phyloP scores from a whole-genome alignment of 2,888 invertebrate species.

The Callyntrura guangdongensis region DNA sequence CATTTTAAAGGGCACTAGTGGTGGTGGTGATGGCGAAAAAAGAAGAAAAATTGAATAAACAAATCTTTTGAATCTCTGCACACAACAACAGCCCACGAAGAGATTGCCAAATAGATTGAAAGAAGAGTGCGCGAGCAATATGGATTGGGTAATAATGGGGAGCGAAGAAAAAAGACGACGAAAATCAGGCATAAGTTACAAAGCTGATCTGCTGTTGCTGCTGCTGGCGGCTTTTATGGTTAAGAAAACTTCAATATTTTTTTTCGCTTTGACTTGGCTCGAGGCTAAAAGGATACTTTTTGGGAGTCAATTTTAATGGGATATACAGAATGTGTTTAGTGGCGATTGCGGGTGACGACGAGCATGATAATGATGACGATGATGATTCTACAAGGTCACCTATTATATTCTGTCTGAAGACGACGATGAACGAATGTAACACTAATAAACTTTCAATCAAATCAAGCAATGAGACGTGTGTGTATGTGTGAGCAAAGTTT shows the following conservation, averaged over 20 bases:
- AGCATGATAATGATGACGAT: background rate
- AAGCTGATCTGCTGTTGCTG: too few species aligned
- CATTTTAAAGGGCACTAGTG: background rate
- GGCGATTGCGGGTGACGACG: too few species aligned
- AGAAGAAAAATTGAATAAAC: background rate
- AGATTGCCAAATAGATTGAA: too few species aligned
- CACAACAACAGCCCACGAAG: background rate
- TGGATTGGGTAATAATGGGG: background rate
- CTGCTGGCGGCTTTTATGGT: background rate
- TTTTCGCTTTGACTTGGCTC: conserved; percentile 13
- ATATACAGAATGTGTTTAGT: too few species aligned
- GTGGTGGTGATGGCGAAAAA: background rate
- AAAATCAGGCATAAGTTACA: background rate
- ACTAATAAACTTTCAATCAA: conserved; percentile 66
- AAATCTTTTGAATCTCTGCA: background rate
- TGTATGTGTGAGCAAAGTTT: too few species aligned
- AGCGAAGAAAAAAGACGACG: background rate
- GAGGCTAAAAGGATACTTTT: conserved; percentile 13
- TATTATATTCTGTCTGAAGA: conserved; percentile 56
- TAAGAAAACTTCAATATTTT: conserved; percentile 14
- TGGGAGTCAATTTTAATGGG: conserved; percentile 18
- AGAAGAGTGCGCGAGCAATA: background rate
- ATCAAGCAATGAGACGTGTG: conserved; percentile 38
- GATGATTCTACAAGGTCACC: conserved; percentile 66
- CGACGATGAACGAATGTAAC: conserved; percentile 1